A percentile compares a stretch with the other conserved stretches of the same genome.
phyloP scores from a whole-genome alignment of 2,797 vertebrate genomes.

The Graptemys geographica region DNA sequence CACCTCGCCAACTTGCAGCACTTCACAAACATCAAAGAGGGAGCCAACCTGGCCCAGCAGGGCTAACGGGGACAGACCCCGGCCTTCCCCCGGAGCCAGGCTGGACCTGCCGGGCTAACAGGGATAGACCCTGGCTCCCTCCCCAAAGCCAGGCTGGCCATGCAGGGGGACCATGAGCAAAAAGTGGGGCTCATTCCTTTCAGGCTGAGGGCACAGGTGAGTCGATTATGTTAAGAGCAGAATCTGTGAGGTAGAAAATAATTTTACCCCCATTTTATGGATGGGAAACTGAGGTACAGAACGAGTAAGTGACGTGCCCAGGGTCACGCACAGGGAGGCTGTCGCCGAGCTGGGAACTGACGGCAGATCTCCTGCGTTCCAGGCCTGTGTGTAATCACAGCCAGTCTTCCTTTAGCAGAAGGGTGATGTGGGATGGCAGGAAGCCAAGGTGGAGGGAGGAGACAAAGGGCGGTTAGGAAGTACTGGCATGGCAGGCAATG shows the following conservation, averaged over 20 bases:
- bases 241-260: background rate
- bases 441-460: background rate
- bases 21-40: background rate
- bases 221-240: background rate
- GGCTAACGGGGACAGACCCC: no score
- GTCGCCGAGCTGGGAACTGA: background rate
- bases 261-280: background rate
- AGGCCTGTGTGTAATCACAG: background rate
- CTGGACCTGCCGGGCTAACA: no score
- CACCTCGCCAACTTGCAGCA: background rate
- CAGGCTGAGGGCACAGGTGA: background rate
- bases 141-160: background rate
- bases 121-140: background rate
- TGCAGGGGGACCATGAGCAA: background rate
- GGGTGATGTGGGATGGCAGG: rapidly evolving
- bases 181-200: background rate
- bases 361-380: background rate
- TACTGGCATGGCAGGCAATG: background rate
- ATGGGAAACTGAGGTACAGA: background rate
- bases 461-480: background rate
- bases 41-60: no score
- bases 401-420: background rate
- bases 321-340: background rate
- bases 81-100: no score
- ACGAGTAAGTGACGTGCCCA: background rate